Base-by-base conservation (phyloP, 1,140 invertebrate species). In the Ceratina australensis region DNA sequence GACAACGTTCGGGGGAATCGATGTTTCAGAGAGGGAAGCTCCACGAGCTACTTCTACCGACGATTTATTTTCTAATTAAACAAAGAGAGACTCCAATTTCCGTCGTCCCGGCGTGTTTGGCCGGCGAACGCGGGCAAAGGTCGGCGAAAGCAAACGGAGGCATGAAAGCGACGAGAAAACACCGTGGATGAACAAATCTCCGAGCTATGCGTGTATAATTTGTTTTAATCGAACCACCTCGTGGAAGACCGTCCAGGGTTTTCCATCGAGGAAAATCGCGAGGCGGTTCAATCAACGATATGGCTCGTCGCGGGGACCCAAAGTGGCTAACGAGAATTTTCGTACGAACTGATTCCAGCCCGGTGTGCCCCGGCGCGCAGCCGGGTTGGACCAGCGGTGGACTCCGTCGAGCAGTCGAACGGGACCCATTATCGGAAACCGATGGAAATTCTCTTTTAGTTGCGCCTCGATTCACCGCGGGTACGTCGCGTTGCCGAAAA, bases 371-470 rank as follows among this genome's bases (percentile, higher is more conserved):
- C 33, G 33, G 0, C 74, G 69, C 60, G 24, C 24, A 5, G 75
- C 64, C 69, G 67, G 59, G 28, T 61, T 59, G 61, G 79, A 79
- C 74, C 66, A 60, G 64, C 47, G 42, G 49, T 28, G 75, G n/a
- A 76, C 49, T 57, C 65, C 72, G 73, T 80, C 69, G 78, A 66
- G 67, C 56, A 81, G 71, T 74, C 82, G 82, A 79, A 84, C 79
- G 67, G 60, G 52, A 24, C 79, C 61, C 77, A 82, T 85, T 85
- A 86, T 85, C 72, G 83, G 83, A 82, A 85, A 85, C 83, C 83
- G 83, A 86, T 86, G 78, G 72, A 85, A 85, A 83, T 86, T 82
- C 77, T 83, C 82, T 86, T 84, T 82, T 68, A 56, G 54, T 78
- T 57, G 67, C 79, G 75, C 68, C 72, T 78, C 79, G 49, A 72